Base-by-base conservation (phyloP, 2,797 vertebrate species). In the Alca torda region DNA sequence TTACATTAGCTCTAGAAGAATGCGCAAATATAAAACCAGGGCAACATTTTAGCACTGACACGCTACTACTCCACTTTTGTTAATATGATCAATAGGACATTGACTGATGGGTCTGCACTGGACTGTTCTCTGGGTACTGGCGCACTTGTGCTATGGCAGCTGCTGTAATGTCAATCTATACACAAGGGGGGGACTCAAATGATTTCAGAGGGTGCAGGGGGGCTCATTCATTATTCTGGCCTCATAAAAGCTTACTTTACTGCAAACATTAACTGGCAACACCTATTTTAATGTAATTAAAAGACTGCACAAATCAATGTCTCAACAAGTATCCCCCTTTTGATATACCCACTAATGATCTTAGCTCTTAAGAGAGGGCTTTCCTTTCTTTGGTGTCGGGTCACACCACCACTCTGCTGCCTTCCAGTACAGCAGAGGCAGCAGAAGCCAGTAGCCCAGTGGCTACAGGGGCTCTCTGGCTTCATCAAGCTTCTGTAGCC, bases 211-310 rank as follows among this genome's bases (percentile, higher is more conserved):
- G 26, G 59, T 78, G 43, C 67, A 89, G 73, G 93, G n/a, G 57
- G 61, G 54, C 75, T 93, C 59, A 48, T 90, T 89, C 78, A 78
- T 93, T 94, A 89, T 45, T 84, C 79, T 79, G 84, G 75, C 70
- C 65, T 93, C 73, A 76, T 73, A 79, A 91, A 93, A 88, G 41
- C 70, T 89, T 86, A 65, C 45, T 89, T 41, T 84, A 51, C 84
- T 91, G 80, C 70, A 94, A 91, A 91, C 63, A 86, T 8, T 10
- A 89, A 51, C 78, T 28, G 37, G 46, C 69, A 88, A 93, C 82
- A 81, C 72, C 72, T 87, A 84, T 88, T 77, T 91, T 48, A 94
- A 81, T 64, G 56, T 78, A 88, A 92, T 92, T 90, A 79, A 72
- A 87, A 92, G 68, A 65, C 45, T 51, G 18, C 39, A 78, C 76